A percentile compares a stretch with the other conserved stretches of the same genome.
Conservation (phyloP, 92 coral and sea anemone genomes). For the Epizoanthus ramosus region DNA sequence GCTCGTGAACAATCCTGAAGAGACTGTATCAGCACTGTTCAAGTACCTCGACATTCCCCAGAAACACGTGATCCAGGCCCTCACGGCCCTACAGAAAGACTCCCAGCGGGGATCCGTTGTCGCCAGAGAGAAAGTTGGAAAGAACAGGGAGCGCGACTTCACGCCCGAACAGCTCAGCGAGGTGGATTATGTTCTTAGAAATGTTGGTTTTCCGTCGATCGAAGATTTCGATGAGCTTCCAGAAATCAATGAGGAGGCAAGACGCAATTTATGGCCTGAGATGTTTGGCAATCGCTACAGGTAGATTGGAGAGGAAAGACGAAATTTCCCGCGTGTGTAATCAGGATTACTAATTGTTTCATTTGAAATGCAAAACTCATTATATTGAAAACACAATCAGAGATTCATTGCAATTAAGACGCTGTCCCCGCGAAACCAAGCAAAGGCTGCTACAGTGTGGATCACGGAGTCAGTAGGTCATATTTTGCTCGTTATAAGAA, state of each 20-base stretch:
- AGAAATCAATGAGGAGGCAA: neutral
- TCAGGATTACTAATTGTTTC: too few relatives aligned
- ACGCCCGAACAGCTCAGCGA: neutral
- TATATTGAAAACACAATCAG: too few relatives aligned
- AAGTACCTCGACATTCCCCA: neutral
- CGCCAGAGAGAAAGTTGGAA: neutral
- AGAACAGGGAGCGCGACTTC: neutral
- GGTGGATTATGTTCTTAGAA: neutral
- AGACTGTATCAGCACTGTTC: slow-evolving; percentile 1
- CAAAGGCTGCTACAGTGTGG: too few relatives aligned
- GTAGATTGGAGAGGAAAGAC: too few relatives aligned
- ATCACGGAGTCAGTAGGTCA: too few relatives aligned
- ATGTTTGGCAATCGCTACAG: neutral
- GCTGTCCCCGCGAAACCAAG: too few relatives aligned
- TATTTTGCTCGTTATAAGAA: too few relatives aligned
- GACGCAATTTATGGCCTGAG: neutral
- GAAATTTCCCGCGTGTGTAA: too few relatives aligned
- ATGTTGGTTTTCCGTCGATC: slow-evolving; percentile 5
- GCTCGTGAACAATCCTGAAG: neutral
- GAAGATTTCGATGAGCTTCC: slow-evolving; percentile 2
- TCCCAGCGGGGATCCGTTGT: neutral
- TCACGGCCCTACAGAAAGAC: neutral
- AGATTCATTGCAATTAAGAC: too few relatives aligned
- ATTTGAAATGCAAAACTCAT: too few relatives aligned
- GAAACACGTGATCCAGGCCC: neutral